Base-by-base conservation (phyloP, 2,888 invertebrate genomes). In the Phyllotreta cruciferae region DNA sequence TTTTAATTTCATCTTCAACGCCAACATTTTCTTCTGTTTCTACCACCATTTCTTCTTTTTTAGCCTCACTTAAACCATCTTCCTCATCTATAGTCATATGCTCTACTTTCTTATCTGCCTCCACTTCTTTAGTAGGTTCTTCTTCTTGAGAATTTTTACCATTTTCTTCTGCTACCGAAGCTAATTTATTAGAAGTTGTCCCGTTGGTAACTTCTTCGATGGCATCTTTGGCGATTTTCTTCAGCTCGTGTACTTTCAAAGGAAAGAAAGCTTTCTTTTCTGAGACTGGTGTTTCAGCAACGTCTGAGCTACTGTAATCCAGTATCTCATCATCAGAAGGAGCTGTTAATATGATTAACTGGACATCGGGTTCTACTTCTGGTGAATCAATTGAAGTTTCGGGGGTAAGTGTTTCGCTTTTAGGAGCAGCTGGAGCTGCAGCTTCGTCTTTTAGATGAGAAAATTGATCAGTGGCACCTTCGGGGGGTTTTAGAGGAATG, bases 311-410 rank as follows among this genome's bases (percentile, higher is more conserved):
- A 52, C 72, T 67, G 39, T 75, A 71, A 57, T 80, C 79, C 47
- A 81, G 65, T 37, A 77, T 67, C 73, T 81, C 81, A 62, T 81
- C 81, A 52, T 81, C 81, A n/a, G 80, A 81, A 7, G 81, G 80
- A 8, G 80, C 78, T 9, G 80, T 81, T 52, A 81, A 62, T 56
- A 80, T 74, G 45, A 81, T 81, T 54, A 81, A 76, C 64, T 81
- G 81, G 5, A 81, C 77, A 53, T 70, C 65, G 24, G 24, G 24
- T 4, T 1, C 24, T 3, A 24, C 24, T 3, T 24, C 24, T 24
- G 24, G 24, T 3, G 24, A 3, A 24, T 24, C 4, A 24, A 24
- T 24, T 24, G 24, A 24, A 24, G 2, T 3, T 24, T 24, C 24
- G 24, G 24, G 24, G 4, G n/a, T n/a, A n/a, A n/a, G n/a, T n/a